phyloP scores from a whole-genome alignment of 2,113 vertebrate species.

The Anser brachyrhynchus region DNA sequence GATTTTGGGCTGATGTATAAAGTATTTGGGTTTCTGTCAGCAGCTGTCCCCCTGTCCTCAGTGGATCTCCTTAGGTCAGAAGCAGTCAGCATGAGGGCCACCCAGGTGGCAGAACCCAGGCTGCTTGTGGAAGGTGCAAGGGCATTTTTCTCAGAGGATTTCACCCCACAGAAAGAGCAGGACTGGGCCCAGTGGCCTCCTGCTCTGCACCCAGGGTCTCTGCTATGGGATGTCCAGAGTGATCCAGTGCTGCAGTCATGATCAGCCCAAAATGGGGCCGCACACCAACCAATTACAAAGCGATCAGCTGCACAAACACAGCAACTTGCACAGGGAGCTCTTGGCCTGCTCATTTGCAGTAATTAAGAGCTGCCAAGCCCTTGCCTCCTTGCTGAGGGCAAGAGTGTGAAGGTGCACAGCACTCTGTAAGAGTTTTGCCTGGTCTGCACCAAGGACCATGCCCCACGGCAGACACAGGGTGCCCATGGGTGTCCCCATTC shows the following conservation, averaged over 20 bases:
- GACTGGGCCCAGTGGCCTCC: neutral
- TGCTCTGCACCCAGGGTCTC: neutral
- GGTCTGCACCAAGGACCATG: neutral
- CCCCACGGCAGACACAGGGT: rapidly evolving
- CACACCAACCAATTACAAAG: rapidly evolving
- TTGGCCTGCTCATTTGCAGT: neutral
- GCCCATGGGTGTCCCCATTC: neutral
- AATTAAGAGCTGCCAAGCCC: neutral
- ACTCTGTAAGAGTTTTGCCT: neutral
- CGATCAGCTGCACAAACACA: neutral
- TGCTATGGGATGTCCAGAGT: rapidly evolving
- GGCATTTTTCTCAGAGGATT: neutral
- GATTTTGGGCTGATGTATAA: neutral
- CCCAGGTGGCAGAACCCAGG: neutral
- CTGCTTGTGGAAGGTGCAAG: neutral
- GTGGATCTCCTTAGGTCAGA: rapidly evolving
- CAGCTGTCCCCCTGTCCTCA: neutral
- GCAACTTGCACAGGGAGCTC: rapidly evolving
- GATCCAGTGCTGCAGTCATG: rapidly evolving
- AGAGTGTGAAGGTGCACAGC: rapidly evolving
- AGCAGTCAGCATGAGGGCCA: neutral
- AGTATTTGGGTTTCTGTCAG: neutral
- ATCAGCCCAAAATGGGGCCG: rapidly evolving
- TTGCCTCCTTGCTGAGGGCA: rapidly evolving
- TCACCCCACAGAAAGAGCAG: neutral